These are phyloP conservation scores for Macropus fuliginosus DNA, from an alignment of 2,797 vertebrate species.

Conservation along the genomic window DNA sequence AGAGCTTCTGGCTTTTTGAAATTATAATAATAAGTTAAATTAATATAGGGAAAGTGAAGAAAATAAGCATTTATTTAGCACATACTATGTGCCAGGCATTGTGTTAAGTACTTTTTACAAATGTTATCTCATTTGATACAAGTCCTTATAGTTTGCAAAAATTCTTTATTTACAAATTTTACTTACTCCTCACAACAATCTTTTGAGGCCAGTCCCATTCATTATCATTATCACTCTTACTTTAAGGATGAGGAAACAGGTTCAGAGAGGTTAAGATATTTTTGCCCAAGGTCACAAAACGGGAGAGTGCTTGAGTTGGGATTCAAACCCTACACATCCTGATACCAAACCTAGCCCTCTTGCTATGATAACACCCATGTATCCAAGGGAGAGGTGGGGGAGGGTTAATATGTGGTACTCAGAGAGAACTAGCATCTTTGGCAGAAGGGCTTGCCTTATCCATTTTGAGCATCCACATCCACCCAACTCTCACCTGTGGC, in stretches of 20 bases:
- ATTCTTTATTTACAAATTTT: neutral
- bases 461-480: neutral
- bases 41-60: neutral
- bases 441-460: neutral
- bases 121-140: neutral
- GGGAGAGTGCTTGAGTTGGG: neutral
- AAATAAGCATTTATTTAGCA: neutral
- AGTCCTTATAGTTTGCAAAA: neutral
- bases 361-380: neutral
- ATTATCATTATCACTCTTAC: neutral
- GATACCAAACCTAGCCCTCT: neutral
- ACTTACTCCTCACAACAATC: neutral
- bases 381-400: neutral
- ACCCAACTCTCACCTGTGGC: neutral
- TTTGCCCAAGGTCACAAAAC: neutral
- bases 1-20: slow-evolving; percentile 5
- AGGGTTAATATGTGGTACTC: no score
- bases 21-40: neutral
- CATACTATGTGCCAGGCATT: neutral
- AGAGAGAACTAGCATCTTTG: neutral
- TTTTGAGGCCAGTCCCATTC: neutral
- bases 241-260: neutral
- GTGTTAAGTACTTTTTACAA: neutral
- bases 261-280: neutral
- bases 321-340: neutral